Percentiles rank a stretch among this genome's conserved stretches.
Evolutionary conservation across 2,888 invertebrate genomes (phyloP).

Genomic region (Esperia sulphurella): DNA sequence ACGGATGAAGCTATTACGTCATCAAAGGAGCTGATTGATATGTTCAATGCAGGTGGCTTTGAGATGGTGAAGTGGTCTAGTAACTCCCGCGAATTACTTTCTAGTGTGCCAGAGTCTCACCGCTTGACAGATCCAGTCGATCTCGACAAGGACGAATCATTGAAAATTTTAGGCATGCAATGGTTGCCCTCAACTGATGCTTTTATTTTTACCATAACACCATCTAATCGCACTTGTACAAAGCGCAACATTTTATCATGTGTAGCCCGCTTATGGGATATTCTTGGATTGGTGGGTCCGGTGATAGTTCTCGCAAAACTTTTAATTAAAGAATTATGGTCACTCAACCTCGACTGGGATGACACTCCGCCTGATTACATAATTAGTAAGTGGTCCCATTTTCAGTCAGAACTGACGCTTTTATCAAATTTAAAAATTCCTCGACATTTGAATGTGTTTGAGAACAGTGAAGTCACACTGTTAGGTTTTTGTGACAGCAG

Average conservation of each 20-base stretch:
- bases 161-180: slow-evolving; percentile 6
- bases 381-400: slow-evolving; percentile 8
- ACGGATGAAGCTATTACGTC: neutral
- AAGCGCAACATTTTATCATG: slow-evolving; percentile 14
- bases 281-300: slow-evolving; percentile 14
- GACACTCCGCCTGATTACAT: slow-evolving; percentile 11
- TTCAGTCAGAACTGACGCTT: slow-evolving; percentile 6
- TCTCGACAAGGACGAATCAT: neutral
- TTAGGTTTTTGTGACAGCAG: slow-evolving; percentile 14
- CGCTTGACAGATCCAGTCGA: slow-evolving; percentile 1
- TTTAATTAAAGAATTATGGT: slow-evolving; percentile 12
- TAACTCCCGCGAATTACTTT: slow-evolving; percentile 5
- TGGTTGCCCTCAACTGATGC: slow-evolving; percentile 1
- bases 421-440: slow-evolving; percentile 7
- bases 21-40: neutral
- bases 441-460: slow-evolving; percentile 9
- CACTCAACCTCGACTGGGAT: slow-evolving; percentile 12
- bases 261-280: slow-evolving; percentile 14
- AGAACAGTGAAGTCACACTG: slow-evolving; percentile 1
- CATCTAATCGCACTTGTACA: neutral
- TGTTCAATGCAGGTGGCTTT: slow-evolving; percentile 4
- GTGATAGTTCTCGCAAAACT: slow-evolving; percentile 11
- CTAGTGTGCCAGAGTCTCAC: slow-evolving; percentile 2
- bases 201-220: neutral
- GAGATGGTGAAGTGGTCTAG: slow-evolving; percentile 7